phyloP scores from a whole-genome alignment of 2,797 vertebrate species.

The Sebastolobus alascanus region DNA sequence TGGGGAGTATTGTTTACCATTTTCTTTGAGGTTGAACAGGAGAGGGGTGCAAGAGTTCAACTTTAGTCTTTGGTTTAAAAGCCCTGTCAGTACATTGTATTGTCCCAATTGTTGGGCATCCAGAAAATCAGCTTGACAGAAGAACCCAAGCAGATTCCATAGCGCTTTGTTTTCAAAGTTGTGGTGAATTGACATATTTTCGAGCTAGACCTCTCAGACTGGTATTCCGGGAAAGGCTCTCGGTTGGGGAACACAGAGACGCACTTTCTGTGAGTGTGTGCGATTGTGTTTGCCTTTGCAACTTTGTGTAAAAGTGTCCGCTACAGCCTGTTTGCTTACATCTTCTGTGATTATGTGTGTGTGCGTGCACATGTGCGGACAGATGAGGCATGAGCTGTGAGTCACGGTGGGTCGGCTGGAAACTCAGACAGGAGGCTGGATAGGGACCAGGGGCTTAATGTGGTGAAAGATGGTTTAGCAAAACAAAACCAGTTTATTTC shows the following conservation, averaged over 20 bases:
- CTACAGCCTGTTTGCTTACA: slow-evolving; percentile 35
- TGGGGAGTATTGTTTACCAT: background rate
- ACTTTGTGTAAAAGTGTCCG: slow-evolving; percentile 35
- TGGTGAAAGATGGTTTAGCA: slow-evolving; percentile 28
- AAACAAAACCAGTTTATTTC: slow-evolving; percentile 47
- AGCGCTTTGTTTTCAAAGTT: slow-evolving; percentile 79
- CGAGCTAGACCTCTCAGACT: slow-evolving; percentile 60
- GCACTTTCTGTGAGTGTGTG: slow-evolving; percentile 35
- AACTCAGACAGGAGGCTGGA: slow-evolving; percentile 63
- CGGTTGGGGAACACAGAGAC: slow-evolving; percentile 52
- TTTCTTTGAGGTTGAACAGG: slow-evolving; percentile 19
- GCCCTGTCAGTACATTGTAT: slow-evolving; percentile 12
- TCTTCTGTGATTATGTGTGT: slow-evolving; percentile 21
- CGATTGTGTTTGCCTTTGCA: slow-evolving; percentile 38
- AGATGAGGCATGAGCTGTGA: slow-evolving; percentile 64
- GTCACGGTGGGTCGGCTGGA: slow-evolving; percentile 64
- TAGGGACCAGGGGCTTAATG: slow-evolving; percentile 60
- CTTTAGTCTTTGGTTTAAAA: slow-evolving; percentile 31
- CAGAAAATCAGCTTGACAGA: slow-evolving; percentile 60
- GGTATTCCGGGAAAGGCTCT: slow-evolving; percentile 73
- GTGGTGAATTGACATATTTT: slow-evolving; percentile 75
- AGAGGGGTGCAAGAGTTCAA: slow-evolving; percentile 27
- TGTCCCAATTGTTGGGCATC: slow-evolving; percentile 55
- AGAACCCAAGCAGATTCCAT: slow-evolving; percentile 71
- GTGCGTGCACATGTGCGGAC: slow-evolving; percentile 22